A percentile compares a stretch with the other conserved stretches of the same genome.
phyloP scores from a whole-genome alignment of 2,113 vertebrate genomes.

The Daphoenositta chrysoptera region DNA sequence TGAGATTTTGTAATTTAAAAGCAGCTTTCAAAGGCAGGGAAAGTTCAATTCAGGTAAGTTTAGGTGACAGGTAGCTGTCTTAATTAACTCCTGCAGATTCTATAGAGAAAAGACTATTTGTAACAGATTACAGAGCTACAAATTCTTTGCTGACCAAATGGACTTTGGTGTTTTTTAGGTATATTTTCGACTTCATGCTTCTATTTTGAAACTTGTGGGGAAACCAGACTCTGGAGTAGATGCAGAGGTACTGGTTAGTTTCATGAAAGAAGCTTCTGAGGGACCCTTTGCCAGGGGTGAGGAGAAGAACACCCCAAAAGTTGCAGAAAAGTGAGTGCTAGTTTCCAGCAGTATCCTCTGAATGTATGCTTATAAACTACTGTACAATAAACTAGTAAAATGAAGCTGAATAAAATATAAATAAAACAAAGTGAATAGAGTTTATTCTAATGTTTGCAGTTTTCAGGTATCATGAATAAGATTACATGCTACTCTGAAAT shows the following conservation, averaged over 20 bases:
- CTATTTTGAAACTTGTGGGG: constrained; percentile 91
- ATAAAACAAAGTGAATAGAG: not conserved
- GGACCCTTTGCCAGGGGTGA: constrained; percentile 94
- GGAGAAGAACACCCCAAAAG: constrained; percentile 93
- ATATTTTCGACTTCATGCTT: constrained; percentile 91
- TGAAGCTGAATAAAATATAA: not conserved
- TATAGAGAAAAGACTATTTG: not conserved
- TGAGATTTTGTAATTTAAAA: not conserved
- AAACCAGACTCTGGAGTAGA: constrained; percentile 77
- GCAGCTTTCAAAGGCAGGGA: not conserved
- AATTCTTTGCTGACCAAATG: not conserved
- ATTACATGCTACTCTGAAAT: not conserved
- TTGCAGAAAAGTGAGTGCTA: constrained; percentile 88
- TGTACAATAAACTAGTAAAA: not conserved
- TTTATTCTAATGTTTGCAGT: not conserved
- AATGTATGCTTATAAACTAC: not conserved
- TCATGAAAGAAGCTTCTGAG: constrained; percentile 89
- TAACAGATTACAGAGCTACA: not conserved
- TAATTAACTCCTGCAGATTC: not conserved
- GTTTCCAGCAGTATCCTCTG: not conserved
- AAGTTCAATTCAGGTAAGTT: not conserved
- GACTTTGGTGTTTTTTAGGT: constrained; percentile 71
- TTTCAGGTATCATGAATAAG: not conserved
- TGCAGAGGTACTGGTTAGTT: constrained; percentile 83
- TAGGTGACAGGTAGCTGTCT: not conserved